Evolutionary conservation across 2,888 invertebrate genomes (phyloP).

Genomic region (Smittia aterrima): DNA sequence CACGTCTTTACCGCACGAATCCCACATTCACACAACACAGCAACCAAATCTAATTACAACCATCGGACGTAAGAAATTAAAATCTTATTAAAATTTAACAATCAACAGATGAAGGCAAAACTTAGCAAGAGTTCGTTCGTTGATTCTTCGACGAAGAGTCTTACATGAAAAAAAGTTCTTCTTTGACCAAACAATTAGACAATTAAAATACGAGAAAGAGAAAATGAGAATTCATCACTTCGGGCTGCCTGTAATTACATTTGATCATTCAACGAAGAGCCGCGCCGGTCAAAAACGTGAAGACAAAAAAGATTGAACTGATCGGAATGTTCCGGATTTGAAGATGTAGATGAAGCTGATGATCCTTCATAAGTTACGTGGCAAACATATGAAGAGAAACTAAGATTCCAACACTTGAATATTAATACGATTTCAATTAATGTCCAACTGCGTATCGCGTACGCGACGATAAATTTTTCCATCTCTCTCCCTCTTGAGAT

Average conservation of each 20-base stretch:
- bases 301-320: conserved; percentile 1
- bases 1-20: not conserved
- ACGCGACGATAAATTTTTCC: not conserved
- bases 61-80: conserved; percentile 28
- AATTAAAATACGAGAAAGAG: conserved; percentile 17
- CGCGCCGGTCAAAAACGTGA: conserved; percentile 5
- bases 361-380: too few relatives aligned
- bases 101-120: conserved; percentile 13
- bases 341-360: not conserved
- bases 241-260: conserved; percentile 18
- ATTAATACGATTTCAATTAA: not conserved
- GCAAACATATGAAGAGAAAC: too few relatives aligned
- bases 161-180: conserved; percentile 8
- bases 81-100: conserved; percentile 29
- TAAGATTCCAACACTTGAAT: not conserved
- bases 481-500: not conserved
- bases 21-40: conserved; percentile 4
- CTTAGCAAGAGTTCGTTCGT: too few relatives aligned
- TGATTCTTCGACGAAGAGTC: too few relatives aligned
- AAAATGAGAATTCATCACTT: conserved; percentile 25
- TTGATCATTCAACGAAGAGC: not conserved
- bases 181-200: conserved; percentile 30
- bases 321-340: conserved; percentile 7
- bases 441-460: conserved; percentile 9
- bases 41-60: conserved; percentile 25